Evolutionary conservation across 2,113 vertebrate species (phyloP), one percentile per base, ranked within the genome.

Genomic region (Chunga burmeisteri): DNA sequence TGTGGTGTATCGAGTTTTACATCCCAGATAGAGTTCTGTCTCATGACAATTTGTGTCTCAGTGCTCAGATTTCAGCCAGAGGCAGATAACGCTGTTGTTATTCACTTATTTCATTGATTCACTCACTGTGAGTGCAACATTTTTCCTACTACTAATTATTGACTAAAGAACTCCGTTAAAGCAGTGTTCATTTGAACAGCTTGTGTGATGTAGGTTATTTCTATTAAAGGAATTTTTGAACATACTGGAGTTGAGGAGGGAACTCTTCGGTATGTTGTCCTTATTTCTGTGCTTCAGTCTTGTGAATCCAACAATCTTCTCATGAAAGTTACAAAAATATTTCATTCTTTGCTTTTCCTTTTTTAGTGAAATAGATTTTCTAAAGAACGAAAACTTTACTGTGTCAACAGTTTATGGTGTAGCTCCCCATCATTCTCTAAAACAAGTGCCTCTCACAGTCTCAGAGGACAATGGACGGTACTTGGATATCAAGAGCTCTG

Each of bases 321-420:
- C 19, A 15, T 44, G 42, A 84, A 78, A 80, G 22, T 46, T 90
- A 52, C 46, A 85, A 59, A 90, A 84, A 32, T 25, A 30, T 34
- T 67, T 88, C 1, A 13, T 81, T 59, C 44, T 91, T 92, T 88
- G 38, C 38, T 63, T 90, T 96, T 95, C 46, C 27, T 86, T 70
- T 96, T 98, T 50, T 59, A 99, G 99, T 97, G 99, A 99, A 98
- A 99, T 99, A 97, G 98, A 99, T 94, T 97, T 97, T 79, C 98
- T 99, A 77, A 99, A 98, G 98, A 99, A 97, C 95, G 98, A 98
- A 21, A 98, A 98, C 40, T 98, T 98, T 58, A 86, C 98, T 74
- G 85, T 97, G 38, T 97, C 98, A 85, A 95, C 93, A 32, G 91
- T 96, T 90, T 94, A 96, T 94, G 98, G 98, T 87, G 97, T 97